These are phyloP conservation scores for Lerema accius DNA, from an alignment of 1,140 invertebrate species.

Conservation along the genomic window DNA sequence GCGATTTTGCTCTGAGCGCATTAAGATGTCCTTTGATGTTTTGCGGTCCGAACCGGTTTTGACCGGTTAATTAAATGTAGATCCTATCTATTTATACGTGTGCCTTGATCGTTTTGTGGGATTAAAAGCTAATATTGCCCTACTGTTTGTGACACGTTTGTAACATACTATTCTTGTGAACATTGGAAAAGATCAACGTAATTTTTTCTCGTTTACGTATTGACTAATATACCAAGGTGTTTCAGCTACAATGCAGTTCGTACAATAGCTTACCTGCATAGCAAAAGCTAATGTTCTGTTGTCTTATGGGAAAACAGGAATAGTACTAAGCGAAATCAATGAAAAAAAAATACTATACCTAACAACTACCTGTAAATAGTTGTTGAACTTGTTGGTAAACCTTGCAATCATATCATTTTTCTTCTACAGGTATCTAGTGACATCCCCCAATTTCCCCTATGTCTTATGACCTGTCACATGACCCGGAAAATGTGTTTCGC, in stretches of 20 bases:
- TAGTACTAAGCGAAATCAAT: not conserved
- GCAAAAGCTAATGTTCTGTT: too few species aligned
- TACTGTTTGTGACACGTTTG: slow-evolving; percentile 51
- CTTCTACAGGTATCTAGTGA: not conserved
- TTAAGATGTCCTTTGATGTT: slow-evolving; percentile 80
- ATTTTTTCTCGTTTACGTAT: too few species aligned
- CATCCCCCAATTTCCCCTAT: not conserved
- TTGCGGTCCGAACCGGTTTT: slow-evolving; percentile 72
- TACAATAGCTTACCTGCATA: too few species aligned
- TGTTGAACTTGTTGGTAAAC: slow-evolving; percentile 3
- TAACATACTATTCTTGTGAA: too few species aligned
- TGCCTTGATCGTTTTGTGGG: slow-evolving; percentile 64
- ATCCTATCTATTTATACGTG: slow-evolving; percentile 64
- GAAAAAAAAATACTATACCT: not conserved
- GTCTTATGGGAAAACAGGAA: too few species aligned
- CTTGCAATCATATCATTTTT: not conserved
- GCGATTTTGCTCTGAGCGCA: slow-evolving; percentile 75
- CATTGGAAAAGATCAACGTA: too few species aligned
- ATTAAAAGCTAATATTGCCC: slow-evolving; percentile 46
- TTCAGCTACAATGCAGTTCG: too few species aligned
- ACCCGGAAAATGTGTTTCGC: slow-evolving; percentile 39
- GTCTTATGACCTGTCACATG: slow-evolving; percentile 12
- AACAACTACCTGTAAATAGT: slow-evolving; percentile 19
- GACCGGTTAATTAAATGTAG: slow-evolving; percentile 77
- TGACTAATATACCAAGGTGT: too few species aligned